Conservation (phyloP, 2,797 vertebrate species). For the Pseudomugil tenellus region DNA sequence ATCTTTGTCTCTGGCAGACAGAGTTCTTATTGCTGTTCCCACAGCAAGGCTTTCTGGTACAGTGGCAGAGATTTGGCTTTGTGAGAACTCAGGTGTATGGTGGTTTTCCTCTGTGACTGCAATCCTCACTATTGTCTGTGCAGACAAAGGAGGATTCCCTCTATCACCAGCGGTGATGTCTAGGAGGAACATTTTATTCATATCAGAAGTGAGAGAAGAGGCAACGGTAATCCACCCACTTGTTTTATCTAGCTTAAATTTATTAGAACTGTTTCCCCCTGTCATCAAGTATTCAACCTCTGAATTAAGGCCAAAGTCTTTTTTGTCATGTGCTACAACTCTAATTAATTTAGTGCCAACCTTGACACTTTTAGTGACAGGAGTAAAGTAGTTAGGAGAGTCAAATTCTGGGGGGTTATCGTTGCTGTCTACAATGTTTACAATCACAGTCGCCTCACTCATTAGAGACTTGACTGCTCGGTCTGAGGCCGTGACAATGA, state of each 20-base stretch:
- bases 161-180: constrained; percentile 90
- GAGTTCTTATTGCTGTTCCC: constrained; percentile 87
- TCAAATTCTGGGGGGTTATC: constrained; percentile 93
- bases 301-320: constrained; percentile 95
- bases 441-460: constrained; percentile 95
- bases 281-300: constrained; percentile 90
- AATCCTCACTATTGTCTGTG: constrained; percentile 83
- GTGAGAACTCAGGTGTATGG: constrained; percentile 97
- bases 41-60: constrained; percentile 91
- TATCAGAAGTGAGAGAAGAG: constrained; percentile 87
- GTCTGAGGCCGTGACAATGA: constrained; percentile 95
- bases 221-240: constrained; percentile 93
- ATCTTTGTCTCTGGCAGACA: constrained; percentile 95
- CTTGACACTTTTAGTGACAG: constrained; percentile 93
- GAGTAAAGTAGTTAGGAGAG: constrained; percentile 87
- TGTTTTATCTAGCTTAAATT: constrained; percentile 89
- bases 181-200: constrained; percentile 87
- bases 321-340: constrained; percentile 89
- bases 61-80: constrained; percentile 89
- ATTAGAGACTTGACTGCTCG: constrained; percentile 89
- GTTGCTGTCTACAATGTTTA: constrained; percentile 95
- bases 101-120: constrained; percentile 96
- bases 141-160: constrained; percentile 92
- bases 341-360: constrained; percentile 90
- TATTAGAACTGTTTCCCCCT: constrained; percentile 85